Base-by-base conservation (phyloP, 2,888 invertebrate genomes). In the Xanthia icteritia region DNA sequence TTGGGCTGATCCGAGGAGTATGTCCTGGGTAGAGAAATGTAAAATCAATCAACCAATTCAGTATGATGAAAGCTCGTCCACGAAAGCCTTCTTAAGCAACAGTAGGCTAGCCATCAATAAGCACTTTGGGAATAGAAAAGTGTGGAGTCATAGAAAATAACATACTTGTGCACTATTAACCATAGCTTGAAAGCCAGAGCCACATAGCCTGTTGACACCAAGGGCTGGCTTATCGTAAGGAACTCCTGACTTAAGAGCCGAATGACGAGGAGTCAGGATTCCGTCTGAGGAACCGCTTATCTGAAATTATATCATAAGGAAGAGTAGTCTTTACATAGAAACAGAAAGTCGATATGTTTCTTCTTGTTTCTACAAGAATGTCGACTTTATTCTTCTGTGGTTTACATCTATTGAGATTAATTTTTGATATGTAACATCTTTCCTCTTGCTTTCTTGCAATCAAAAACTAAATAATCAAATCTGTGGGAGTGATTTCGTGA, bases 161-260 rank as follows among this genome's bases (percentile, higher is more conserved):
- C 58, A 60, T 88, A 98, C 98, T 97, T 99, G 99, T 45, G 98
- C 98, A 79, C 98, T 99, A 94, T 98, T 99, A 8, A 99, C 97
- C 82, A 99, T 97, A 0, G 99, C 97, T 93, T 99, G 99, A 94
- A 99, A 99, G 2, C 99, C 99, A 51, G 99, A 99, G n/a, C 99
- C 99, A 94, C 99, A 99, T 20, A 99, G 97, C 83, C 99, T 97
- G 96, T 99, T 99, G 13, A 99, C 97, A 23, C 98, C 98, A 1
- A 99, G 96, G 1, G 99, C 99, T 8, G 99, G 99, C 74, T 97
- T 98, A 70, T 98, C 98, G 83, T 98, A 95, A 13, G 99, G 98
- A 71, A 99, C 97, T 13, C 99, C 99, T 85, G 97, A 97, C 88
- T 98, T 97, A 8, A 99, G 97, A 0, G 97, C 97, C 20, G 98